Base-by-base conservation (phyloP, 2,888 invertebrate species). In the Apoda limacodes region DNA sequence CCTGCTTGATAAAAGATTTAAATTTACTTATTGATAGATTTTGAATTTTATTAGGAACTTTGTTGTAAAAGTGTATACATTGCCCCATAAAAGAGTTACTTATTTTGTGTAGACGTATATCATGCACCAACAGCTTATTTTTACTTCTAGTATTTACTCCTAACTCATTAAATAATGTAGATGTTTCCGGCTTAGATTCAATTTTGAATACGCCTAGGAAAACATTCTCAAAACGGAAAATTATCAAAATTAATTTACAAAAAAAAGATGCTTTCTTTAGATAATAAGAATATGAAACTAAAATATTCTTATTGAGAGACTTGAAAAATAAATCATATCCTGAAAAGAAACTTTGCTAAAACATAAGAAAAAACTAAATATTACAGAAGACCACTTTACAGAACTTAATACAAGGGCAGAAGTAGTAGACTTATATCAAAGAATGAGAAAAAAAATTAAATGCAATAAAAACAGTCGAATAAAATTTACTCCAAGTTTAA, bases 401-500 rank as follows among this genome's bases (percentile, higher is more conserved):
- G 31, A 34, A 22, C 20, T 37, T 9, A 28, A 31, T 23, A 14
- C 31, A 1, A 37, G 34, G 24, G 24, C 34, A 12, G 33, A 34
- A 32, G 20, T 22, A 7, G 23, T 35, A 25, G 28, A 38, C 11
- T 39, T 33, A 25, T 11, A 9, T 9, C 34, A 34, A 24, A 35
- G 30, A 31, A 29, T 35, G 30, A 35, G 20, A 22, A 12, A 4
- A 19, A 5, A 32, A 13, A 24, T 24, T 21, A 23, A 10, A 15
- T 7, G n/a, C 22, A 32, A 26, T 9, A 32, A 30, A 19, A 21
- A 23, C 13, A 28, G 13, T 37, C 30, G 35, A 12, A 24, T 24
- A 39, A 37, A 32, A 21, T 43, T 38, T 36, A 26, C 45, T 26
- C 19, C 37, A 17, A 36, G 32, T 7, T 22, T 46, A 11, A 30